Evolutionary conservation across 2,113 vertebrate species (phyloP).

Genomic region (Cavia aperea): DNA sequence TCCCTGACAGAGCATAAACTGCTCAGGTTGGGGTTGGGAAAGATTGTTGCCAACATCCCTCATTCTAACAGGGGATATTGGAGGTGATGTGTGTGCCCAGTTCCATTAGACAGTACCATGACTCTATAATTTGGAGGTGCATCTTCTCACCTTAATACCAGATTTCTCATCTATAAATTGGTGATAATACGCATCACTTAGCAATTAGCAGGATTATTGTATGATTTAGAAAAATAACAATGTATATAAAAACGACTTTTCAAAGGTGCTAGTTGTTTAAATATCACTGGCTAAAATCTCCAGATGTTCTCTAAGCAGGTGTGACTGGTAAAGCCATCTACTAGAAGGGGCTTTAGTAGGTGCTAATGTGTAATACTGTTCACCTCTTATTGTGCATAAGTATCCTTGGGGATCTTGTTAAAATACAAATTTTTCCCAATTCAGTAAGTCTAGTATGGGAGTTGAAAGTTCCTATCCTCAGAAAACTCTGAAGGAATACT

Average conservation of each 20-base stretch:
- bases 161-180: conserved; percentile 13
- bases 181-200: not conserved
- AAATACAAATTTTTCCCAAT: not conserved
- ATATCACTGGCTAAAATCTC: not conserved
- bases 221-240: conserved; percentile 7
- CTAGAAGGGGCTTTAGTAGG: not conserved
- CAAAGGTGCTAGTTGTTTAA: not conserved
- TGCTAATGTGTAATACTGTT: not conserved
- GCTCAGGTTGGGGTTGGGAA: not conserved
- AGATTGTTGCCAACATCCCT: not conserved
- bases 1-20: not conserved
- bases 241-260: not conserved
- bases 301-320: not conserved
- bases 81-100: not conserved
- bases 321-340: not conserved
- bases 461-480: not conserved
- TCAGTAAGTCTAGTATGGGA: not conserved
- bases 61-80: not conserved
- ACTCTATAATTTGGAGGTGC: not conserved
- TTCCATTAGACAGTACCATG: not conserved
- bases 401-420: not conserved
- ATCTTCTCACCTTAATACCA: not conserved
- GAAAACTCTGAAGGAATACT: not conserved
- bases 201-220: not conserved
- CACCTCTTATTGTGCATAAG: not conserved